Conservation (phyloP, 2,113 vertebrate species). For the Mus spicilegus region DNA sequence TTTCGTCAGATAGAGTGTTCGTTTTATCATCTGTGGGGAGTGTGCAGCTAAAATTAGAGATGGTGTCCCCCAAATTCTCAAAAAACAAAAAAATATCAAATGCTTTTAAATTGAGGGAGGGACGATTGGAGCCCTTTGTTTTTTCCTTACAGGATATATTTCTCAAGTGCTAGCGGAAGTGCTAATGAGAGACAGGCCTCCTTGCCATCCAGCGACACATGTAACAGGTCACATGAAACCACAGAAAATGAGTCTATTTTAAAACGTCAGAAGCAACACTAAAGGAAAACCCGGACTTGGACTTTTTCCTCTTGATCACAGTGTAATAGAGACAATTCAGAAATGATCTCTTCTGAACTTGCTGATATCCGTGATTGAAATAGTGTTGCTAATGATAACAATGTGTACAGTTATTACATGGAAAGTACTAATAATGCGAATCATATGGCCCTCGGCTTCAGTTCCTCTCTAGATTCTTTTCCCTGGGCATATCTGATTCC, state of each 20-base stretch:
- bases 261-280: constrained; percentile 79
- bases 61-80: constrained; percentile 67
- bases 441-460: constrained; percentile 67
- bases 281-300: constrained; percentile 75
- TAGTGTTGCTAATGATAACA: constrained; percentile 82
- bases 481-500: constrained; percentile 62
- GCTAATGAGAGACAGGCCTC: constrained; percentile 83
- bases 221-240: constrained; percentile 80
- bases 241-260: constrained; percentile 82
- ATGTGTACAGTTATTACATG: constrained; percentile 78
- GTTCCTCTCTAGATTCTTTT: constrained; percentile 53
- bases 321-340: constrained; percentile 78
- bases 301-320: constrained; percentile 81
- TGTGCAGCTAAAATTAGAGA: constrained; percentile 73
- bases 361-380: constrained; percentile 81
- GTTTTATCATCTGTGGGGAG: constrained; percentile 61
- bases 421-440: constrained; percentile 79
- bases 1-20: constrained; percentile 60
- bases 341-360: constrained; percentile 81
- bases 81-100: constrained; percentile 63
- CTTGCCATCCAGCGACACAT: constrained; percentile 77
- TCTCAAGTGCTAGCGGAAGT: constrained; percentile 79
- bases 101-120: constrained; percentile 57
- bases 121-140: background rate
- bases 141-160: constrained; percentile 69